These are phyloP conservation scores for Motacilla tschutschensis DNA, from an alignment of 2,113 vertebrate species.

Conservation along the genomic window DNA sequence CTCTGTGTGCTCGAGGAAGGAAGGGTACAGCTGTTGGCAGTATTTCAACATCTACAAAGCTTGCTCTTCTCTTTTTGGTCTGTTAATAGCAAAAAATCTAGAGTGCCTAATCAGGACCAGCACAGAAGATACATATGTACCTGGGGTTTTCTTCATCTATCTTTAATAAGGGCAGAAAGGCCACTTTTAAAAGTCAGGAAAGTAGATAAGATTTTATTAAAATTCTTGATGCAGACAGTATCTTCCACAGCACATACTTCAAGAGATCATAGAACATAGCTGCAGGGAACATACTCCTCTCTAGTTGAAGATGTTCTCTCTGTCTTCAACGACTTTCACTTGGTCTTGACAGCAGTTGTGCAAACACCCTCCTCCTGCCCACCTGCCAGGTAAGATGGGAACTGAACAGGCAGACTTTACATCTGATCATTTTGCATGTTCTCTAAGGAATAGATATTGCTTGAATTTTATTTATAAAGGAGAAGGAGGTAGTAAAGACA, in stretches of 20 bases:
- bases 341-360: neutral
- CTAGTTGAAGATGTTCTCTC: neutral
- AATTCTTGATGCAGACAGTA: neutral
- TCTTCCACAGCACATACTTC: neutral
- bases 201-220: neutral
- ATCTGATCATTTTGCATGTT: neutral
- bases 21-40: neutral
- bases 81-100: neutral
- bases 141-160: neutral
- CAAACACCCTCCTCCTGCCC: neutral
- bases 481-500: neutral
- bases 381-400: neutral
- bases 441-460: neutral
- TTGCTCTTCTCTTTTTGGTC: neutral
- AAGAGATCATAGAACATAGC: neutral
- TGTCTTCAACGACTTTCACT: neutral
- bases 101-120: neutral
- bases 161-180: neutral
- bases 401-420: neutral
- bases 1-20: neutral
- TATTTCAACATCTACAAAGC: neutral
- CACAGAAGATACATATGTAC: neutral
- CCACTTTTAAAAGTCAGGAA: neutral
- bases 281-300: neutral
- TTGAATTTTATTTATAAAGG: neutral